These are phyloP conservation scores for Ommatoiulus sabulosus DNA, from an alignment of 2,888 invertebrate genomes.

Conservation along the genomic window DNA sequence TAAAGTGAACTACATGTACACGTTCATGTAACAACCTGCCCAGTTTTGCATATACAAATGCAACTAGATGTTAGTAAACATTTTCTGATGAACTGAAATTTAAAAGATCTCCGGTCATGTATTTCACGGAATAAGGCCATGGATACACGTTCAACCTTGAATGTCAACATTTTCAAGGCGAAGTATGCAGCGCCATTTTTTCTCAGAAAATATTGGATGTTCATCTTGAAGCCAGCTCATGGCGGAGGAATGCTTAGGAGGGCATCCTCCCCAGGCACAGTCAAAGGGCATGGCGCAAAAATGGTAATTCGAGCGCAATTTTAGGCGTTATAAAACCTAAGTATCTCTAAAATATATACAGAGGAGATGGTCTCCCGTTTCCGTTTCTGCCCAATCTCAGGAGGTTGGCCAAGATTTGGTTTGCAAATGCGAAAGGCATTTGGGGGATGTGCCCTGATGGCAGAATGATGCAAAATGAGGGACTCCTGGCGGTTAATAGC, in stretches of 20 bases:
- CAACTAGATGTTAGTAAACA: too few species aligned
- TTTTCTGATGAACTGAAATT: too few species aligned
- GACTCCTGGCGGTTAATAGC: constrained; percentile 25
- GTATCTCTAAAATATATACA: neutral
- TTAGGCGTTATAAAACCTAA: neutral
- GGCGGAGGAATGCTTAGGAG: neutral
- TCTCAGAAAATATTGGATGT: neutral
- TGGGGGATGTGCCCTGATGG: constrained; percentile 22
- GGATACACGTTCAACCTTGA: too few species aligned
- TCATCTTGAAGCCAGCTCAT: neutral
- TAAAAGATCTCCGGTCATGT: too few species aligned
- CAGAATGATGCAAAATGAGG: constrained; percentile 29
- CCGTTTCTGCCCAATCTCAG: constrained; percentile 24
- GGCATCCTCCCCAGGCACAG: neutral
- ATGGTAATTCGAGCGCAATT: neutral
- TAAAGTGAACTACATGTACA: too few species aligned
- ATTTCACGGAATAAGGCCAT: too few species aligned
- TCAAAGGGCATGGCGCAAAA: neutral
- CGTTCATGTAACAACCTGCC: too few species aligned
- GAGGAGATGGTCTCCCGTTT: neutral
- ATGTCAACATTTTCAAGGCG: too few species aligned
- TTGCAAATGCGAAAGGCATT: constrained; percentile 42
- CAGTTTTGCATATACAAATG: too few species aligned
- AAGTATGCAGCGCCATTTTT: neutral
- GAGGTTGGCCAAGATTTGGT: constrained; percentile 21